Percentiles rank a stretch among this genome's conserved stretches.
These are phyloP conservation scores for Myotis myotis DNA, from an alignment of 2,797 vertebrate genomes.

Conservation along the genomic window DNA sequence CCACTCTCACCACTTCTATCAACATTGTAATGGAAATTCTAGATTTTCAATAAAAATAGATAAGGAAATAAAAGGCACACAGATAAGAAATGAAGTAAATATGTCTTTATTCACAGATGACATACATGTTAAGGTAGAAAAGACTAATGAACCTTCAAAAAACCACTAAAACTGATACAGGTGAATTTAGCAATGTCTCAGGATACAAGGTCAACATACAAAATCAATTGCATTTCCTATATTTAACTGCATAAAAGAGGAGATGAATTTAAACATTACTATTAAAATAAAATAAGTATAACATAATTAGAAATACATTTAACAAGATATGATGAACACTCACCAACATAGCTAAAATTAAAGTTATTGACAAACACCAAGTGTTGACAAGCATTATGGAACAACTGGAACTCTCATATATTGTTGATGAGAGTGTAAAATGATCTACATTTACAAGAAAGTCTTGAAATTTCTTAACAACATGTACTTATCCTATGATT, in stretches of 20 bases:
- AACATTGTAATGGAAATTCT: not conserved
- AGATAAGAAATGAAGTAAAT: not conserved
- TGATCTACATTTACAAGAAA: not conserved
- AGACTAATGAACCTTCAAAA: not conserved
- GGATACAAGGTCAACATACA: not conserved
- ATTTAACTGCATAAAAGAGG: not conserved
- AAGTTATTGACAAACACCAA: not conserved
- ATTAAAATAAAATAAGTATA: not conserved
- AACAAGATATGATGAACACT: not conserved
- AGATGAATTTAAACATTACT: not conserved
- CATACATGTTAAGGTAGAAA: not conserved
- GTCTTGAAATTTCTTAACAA: not conserved
- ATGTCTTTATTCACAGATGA: not conserved
- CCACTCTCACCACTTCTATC: not conserved
- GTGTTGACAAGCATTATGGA: not conserved
- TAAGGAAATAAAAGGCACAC: not conserved
- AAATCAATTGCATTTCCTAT: not conserved
- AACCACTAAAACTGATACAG: not conserved
- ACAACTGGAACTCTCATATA: not conserved
- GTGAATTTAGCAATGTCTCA: not conserved
- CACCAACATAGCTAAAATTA: constrained; percentile 14
- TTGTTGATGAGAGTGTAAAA: not conserved
- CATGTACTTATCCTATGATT: not conserved
- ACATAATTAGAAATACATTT: not conserved
- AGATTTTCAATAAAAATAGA: not conserved